Evolutionary conservation across 2,888 invertebrate genomes (phyloP).

Genomic region (Onchidella celtica): DNA sequence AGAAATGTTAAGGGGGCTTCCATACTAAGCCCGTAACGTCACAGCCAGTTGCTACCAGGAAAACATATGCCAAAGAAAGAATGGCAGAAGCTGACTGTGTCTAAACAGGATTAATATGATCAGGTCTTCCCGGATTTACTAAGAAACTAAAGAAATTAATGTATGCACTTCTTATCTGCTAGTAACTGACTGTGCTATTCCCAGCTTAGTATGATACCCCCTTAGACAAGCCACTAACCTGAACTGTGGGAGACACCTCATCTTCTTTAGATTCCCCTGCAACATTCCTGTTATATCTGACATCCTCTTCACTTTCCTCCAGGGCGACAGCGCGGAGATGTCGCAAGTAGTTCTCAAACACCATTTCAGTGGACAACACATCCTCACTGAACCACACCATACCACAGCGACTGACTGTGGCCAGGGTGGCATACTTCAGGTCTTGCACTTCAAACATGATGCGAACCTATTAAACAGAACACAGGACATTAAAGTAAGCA

Average conservation of each 20-base stretch:
- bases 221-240: no score
- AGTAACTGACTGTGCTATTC: not conserved
- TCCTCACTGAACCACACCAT: slow-evolving; percentile 99
- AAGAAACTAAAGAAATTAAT: not conserved
- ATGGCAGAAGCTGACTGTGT: no score
- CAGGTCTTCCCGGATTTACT: no score
- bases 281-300: slow-evolving; percentile 41
- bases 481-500: not conserved
- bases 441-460: slow-evolving; percentile 91
- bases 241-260: slow-evolving; percentile 73
- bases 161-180: not conserved
- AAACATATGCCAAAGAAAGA: no score
- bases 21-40: no score
- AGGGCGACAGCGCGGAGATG: slow-evolving; percentile 86
- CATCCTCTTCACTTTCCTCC: slow-evolving; percentile 78
- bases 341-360: slow-evolving; percentile 96
- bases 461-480: slow-evolving; percentile 74
- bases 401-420: slow-evolving; percentile 99
- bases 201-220: no score
- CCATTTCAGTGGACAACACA: slow-evolving; percentile 98
- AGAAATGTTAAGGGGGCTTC: no score
- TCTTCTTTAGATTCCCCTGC: slow-evolving; percentile 69
- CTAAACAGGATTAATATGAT: no score
- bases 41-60: no score
- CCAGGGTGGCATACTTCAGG: slow-evolving; percentile 97